Conservation (phyloP, 2,888 invertebrate genomes). For the Yponomeuta malinellus region DNA sequence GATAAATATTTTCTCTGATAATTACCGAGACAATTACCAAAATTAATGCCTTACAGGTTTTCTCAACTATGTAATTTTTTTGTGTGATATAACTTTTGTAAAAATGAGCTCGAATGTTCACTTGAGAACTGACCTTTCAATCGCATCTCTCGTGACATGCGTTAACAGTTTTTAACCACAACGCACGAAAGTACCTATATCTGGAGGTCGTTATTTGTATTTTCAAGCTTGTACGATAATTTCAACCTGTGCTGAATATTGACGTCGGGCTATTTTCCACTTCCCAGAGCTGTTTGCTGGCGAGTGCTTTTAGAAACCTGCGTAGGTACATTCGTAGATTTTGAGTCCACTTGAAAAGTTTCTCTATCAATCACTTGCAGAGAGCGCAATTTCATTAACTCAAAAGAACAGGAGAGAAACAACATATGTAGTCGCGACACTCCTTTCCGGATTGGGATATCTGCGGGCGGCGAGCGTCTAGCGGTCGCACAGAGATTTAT, state of each 20-base stretch:
- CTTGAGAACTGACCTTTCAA: background rate
- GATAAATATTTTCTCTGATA: no score
- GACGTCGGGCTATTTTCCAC: background rate
- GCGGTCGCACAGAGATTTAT: conserved; percentile 48
- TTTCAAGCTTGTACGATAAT: background rate
- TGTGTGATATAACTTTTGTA: background rate
- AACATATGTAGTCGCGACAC: conserved; percentile 4
- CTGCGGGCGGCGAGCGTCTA: conserved; percentile 20
- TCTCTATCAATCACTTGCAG: background rate
- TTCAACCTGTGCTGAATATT: background rate
- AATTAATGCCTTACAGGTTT: no score
- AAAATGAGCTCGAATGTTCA: background rate
- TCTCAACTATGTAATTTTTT: no score
- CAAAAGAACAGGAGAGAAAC: background rate
- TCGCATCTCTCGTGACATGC: background rate
- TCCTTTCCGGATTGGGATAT: conserved; percentile 23
- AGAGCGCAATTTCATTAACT: background rate
- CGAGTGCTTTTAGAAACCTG: no score
- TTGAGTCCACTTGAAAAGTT: background rate
- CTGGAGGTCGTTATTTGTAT: background rate
- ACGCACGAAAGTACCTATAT: background rate
- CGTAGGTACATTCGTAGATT: background rate
- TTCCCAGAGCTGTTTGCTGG: background rate
- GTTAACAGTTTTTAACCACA: background rate
- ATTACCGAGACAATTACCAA: no score